Conservation (phyloP, 1,140 invertebrate species). For the Pogonomyrmex californicus region DNA sequence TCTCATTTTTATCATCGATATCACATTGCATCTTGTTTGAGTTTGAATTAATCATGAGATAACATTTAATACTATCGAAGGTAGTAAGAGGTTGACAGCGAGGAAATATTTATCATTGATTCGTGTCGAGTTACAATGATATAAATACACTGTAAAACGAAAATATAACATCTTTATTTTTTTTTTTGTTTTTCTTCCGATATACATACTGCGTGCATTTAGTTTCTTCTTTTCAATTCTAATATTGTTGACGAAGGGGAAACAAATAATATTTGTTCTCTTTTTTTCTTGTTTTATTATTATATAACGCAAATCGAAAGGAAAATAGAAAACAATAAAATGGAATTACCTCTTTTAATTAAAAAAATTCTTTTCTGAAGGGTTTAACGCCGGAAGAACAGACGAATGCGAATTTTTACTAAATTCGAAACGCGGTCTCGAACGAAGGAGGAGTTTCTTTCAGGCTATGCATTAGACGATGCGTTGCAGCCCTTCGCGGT, state of each 20-base stretch:
- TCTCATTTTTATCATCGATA: neutral
- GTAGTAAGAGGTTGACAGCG: neutral
- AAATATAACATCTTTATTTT: neutral
- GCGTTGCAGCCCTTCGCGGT: conserved; percentile 5
- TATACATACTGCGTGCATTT: neutral
- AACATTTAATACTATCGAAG: neutral
- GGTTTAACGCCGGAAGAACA: neutral
- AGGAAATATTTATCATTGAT: neutral
- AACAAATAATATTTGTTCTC: neutral
- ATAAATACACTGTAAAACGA: neutral
- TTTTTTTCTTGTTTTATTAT: neutral
- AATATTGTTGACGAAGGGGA: neutral
- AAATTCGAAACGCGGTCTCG: neutral
- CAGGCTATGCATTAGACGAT: no score
- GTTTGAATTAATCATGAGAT: neutral
- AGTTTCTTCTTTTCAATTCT: neutral
- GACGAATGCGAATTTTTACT: neutral
- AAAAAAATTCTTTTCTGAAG: neutral
- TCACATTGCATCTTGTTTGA: neutral
- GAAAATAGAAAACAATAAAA: neutral
- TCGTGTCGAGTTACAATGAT: neutral
- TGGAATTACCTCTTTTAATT: neutral
- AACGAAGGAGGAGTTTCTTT: neutral
- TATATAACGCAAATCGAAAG: neutral
- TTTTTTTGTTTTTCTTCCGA: neutral